Conservation (phyloP, 2,888 invertebrate species). For the Calliphora vomitoria region DNA sequence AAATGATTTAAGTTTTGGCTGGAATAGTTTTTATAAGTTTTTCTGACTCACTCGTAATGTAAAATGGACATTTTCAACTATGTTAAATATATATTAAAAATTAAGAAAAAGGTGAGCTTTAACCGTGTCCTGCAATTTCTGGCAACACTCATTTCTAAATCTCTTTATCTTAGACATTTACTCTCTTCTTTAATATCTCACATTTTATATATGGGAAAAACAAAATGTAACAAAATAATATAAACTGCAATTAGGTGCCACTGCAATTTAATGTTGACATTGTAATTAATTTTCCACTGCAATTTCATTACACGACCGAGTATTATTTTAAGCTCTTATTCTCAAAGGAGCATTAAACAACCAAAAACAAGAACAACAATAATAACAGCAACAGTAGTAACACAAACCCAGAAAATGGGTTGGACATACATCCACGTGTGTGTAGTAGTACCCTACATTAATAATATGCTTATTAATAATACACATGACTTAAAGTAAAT, state of each 20-base stretch:
- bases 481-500: too few relatives aligned
- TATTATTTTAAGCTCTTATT: constrained; percentile 44
- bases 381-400: constrained; percentile 16
- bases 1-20: too few relatives aligned
- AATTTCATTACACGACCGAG: constrained; percentile 50
- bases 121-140: not conserved
- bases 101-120: too few relatives aligned
- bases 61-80: too few relatives aligned
- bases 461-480: too few relatives aligned
- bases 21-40: too few relatives aligned
- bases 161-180: not conserved
- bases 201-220: not conserved
- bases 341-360: constrained; percentile 37
- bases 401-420: constrained; percentile 46
- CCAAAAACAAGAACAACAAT: not conserved
- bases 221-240: not conserved
- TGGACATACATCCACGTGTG: constrained; percentile 51
- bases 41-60: too few relatives aligned
- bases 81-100: too few relatives aligned
- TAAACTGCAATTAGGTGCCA: constrained; percentile 56
- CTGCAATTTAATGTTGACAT: constrained; percentile 63
- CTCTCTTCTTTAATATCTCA: constrained; percentile 13
- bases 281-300: constrained; percentile 66
- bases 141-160: not conserved
- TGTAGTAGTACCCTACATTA: constrained; percentile 6